Base-by-base conservation (phyloP, 2,888 invertebrate genomes). In the Rhagium mordax region DNA sequence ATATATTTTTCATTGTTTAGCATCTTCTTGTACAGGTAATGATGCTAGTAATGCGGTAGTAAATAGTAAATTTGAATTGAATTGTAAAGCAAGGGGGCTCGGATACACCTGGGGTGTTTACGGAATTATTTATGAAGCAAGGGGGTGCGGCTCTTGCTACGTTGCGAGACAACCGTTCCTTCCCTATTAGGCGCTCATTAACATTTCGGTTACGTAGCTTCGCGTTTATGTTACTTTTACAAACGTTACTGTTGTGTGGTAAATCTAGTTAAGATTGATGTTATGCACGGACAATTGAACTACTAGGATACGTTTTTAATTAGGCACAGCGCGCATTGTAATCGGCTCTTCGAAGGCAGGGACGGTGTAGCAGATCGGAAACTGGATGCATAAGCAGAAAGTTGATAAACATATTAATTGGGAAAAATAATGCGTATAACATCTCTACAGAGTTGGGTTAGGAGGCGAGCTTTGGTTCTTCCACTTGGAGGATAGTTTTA, bases 1-100 rank as follows among this genome's bases (percentile, higher is more conserved):
- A 51, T 49, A 53, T 41, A 65, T 53, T 55, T 64, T 65, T 55
- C 65, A 53, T 65, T 65, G 53, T 65, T 65, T 65, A 65, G 47
- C 47, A 16, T 2, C 53, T 27, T 65, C 53, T 53, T 18, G 65
- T 53, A 29, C 4, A 29, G 33, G 29, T 65, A 65, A 65, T 33
- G 65, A 65, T 18, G 53, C 65, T 53, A 55, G 16, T 53, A 65
- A 53, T 65, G 20, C 21, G 65, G 29, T 18, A 29, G 49, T 51
- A 51, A 65, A 51, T 27, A 18, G 13, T 53, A 15, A 27, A 65
- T 65, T 65, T 65, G 55, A 65, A 65, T 65, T 65, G 65, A 65
- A 65, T 65, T 51, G 65, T 65, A 65, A 65, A 51, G 41, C 20
- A 10, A 20, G 29, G 55, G 53, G 65, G 20, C 53, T 20, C 55